A percentile compares a stretch with the other conserved stretches of the same genome.
Evolutionary conservation across 2,797 vertebrate species (phyloP).

Genomic region (Sebastiscus tertius): DNA sequence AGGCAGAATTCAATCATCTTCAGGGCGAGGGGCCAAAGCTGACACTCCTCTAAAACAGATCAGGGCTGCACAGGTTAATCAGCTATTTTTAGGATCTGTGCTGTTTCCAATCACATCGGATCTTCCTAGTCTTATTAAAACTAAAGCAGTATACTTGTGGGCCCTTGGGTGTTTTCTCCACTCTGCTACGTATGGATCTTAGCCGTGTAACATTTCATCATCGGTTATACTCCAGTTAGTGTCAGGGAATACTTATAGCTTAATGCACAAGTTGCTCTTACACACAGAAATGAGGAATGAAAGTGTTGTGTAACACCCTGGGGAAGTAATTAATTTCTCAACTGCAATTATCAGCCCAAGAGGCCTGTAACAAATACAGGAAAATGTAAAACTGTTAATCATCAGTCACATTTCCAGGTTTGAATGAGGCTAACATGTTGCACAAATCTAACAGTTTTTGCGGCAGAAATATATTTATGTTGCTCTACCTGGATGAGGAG

Average conservation of each 20-base stretch:
- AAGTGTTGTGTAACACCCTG: background rate
- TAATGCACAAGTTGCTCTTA: background rate
- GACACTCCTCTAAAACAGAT: slow-evolving; percentile 3
- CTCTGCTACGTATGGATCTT: background rate
- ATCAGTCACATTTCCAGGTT: background rate
- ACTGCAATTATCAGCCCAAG: background rate
- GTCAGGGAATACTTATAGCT: background rate
- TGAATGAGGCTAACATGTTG: background rate
- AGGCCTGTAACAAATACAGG: background rate
- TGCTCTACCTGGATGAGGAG: background rate
- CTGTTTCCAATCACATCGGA: slow-evolving; percentile 7
- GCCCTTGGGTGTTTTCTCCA: background rate
- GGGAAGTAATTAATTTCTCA: background rate
- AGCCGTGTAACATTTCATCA: background rate
- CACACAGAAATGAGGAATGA: background rate
- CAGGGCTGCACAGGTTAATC: slow-evolving; percentile 14
- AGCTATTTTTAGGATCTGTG: background rate
- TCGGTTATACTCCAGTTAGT: background rate
- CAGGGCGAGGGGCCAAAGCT: background rate
- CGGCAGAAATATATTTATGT: background rate
- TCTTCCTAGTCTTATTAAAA: background rate
- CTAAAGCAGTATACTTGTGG: background rate
- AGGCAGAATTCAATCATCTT: slow-evolving; percentile 59
- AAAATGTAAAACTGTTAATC: background rate
- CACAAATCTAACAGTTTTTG: background rate